A percentile compares a stretch with the other conserved stretches of the same genome.
Conservation (phyloP, 2,888 invertebrate genomes). For the Trilocha varians region DNA sequence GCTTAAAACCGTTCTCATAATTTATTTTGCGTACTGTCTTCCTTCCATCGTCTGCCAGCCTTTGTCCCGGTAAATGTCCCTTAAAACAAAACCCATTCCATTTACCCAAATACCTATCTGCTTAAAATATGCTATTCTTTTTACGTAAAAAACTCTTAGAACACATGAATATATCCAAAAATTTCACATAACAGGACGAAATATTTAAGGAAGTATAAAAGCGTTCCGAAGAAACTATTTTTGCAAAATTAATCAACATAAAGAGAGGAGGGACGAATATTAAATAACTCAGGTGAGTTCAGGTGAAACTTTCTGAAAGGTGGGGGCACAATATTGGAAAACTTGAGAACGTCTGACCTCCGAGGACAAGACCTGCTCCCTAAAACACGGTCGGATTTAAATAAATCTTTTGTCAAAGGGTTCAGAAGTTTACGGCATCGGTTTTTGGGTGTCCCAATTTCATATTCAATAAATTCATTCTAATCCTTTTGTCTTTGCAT, state of each 20-base stretch:
- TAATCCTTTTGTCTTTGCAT: not conserved
- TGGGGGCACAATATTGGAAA: conserved; percentile 10
- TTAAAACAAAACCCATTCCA: too few relatives aligned
- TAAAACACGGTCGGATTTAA: conserved; percentile 22
- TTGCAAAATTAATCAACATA: not conserved
- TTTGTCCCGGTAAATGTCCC: too few relatives aligned
- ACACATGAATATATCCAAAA: too few relatives aligned
- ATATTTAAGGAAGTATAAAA: not conserved
- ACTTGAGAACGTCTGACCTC: conserved; percentile 15
- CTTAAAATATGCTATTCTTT: too few relatives aligned
- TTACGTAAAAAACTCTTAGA: too few relatives aligned
- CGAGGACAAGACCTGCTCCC: conserved; percentile 3
- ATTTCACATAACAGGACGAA: too few relatives aligned
- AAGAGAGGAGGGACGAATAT: conserved; percentile 2
- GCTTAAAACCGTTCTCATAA: too few relatives aligned
- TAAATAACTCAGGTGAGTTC: conserved; percentile 7
- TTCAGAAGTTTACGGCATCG: conserved; percentile 11
- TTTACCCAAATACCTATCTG: too few relatives aligned
- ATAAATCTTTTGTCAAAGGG: conserved; percentile 27
- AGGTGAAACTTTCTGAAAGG: conserved; percentile 2
- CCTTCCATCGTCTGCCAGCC: too few relatives aligned
- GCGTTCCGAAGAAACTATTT: not conserved
- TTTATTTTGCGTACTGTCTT: too few relatives aligned
- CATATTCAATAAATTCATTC: conserved; percentile 8
- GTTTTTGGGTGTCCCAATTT: conserved; percentile 5